These are phyloP conservation scores for Gobio gobio DNA, from an alignment of 2,113 vertebrate species.

Conservation along the genomic window DNA sequence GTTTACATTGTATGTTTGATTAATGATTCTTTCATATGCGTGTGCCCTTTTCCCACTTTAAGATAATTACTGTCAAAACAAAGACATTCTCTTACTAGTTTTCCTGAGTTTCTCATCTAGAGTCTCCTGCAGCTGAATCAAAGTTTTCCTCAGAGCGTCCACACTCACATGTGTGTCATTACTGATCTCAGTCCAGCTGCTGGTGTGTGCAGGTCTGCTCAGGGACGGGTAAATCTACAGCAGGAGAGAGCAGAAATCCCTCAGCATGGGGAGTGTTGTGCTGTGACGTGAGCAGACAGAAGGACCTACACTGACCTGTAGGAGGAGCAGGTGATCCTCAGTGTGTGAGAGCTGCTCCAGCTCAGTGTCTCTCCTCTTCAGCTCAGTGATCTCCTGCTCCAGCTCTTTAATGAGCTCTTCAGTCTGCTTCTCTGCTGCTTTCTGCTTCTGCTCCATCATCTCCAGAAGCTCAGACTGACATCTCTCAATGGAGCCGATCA, in stretches of 20 bases:
- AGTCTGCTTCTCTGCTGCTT: background rate
- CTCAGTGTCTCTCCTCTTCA: background rate
- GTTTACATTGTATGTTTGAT: too few species aligned
- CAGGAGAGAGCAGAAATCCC: slow-evolving; percentile 4
- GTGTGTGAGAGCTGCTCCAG: background rate
- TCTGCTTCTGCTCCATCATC: slow-evolving; percentile 8
- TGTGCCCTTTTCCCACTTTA: too few species aligned
- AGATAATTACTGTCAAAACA: too few species aligned
- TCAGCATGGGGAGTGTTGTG: background rate
- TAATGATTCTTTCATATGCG: too few species aligned
- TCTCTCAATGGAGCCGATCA: background rate
- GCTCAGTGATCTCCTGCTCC: slow-evolving; percentile 8
- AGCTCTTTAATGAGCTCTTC: background rate
- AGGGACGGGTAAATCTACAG: background rate
- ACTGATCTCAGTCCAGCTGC: background rate
- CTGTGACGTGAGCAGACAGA: background rate
- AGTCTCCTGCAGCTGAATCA: background rate
- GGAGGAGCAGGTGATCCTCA: background rate
- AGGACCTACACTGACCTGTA: background rate
- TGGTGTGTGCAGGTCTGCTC: background rate
- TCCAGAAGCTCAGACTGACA: background rate
- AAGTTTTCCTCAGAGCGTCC: rapidly evolving
- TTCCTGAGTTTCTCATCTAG: background rate
- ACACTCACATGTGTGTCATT: background rate
- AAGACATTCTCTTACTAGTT: background rate